Percentiles rank a stretch among this genome's conserved stretches.
Conservation (phyloP, 2,797 vertebrate genomes). For the Linurgus olivaceus region DNA sequence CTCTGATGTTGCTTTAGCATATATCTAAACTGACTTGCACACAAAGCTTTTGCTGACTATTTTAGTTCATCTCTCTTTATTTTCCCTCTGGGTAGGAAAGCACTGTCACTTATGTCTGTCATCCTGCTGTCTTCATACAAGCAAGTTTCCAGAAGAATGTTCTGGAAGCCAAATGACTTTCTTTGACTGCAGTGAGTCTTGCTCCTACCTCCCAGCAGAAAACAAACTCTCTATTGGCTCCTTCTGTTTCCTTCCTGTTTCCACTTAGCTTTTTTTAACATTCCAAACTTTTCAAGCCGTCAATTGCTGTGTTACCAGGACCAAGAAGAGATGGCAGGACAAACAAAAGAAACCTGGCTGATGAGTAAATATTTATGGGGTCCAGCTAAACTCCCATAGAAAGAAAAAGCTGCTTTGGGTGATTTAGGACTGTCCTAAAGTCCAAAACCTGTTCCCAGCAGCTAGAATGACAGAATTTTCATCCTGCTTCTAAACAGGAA, state of each 20-base stretch:
- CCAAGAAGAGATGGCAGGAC: not conserved
- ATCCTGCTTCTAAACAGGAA: not conserved
- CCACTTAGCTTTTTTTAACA: not conserved
- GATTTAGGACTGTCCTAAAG: not conserved
- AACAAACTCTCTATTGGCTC: not conserved
- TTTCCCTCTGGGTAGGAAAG: conserved; percentile 9
- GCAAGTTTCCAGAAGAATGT: not conserved
- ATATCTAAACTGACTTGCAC: not conserved
- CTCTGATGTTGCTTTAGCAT: not conserved
- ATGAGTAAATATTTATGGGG: not conserved
- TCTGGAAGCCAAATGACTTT: not conserved
- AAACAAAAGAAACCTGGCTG: not conserved
- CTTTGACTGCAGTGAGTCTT: not conserved
- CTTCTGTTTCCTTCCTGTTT: not conserved
- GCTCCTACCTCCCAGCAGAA: not conserved
- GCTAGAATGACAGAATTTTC: not conserved
- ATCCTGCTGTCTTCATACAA: not conserved
- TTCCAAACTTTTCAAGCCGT: not conserved
- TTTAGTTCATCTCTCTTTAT: not conserved
- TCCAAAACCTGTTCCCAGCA: not conserved
- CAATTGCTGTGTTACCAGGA: not conserved
- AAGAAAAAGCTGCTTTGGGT: not conserved
- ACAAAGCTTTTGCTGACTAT: not conserved
- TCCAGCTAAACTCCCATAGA: not conserved
- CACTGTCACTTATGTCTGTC: not conserved